These are phyloP conservation scores for Chymomyza amoena DNA, from an alignment of 2,888 invertebrate species.

Conservation along the genomic window DNA sequence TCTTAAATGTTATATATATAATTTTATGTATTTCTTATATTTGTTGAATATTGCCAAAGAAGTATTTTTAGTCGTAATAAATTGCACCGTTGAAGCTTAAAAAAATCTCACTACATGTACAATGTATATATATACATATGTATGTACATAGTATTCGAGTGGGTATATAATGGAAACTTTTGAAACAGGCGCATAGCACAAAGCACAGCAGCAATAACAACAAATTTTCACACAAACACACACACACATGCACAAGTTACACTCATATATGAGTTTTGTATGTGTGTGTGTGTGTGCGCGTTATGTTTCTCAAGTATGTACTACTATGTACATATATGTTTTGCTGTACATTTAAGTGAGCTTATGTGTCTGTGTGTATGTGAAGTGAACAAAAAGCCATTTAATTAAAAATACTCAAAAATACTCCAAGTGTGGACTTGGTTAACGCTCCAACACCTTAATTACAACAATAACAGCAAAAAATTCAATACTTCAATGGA, in stretches of 20 bases:
- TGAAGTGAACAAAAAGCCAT: not conserved
- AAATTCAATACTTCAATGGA: not conserved
- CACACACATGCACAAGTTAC: constrained; percentile 9
- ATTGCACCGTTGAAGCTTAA: not conserved
- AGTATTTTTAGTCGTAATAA: constrained; percentile 60
- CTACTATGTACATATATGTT: not conserved
- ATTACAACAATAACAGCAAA: too few relatives aligned
- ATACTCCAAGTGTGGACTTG: not conserved
- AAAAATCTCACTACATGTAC: too few relatives aligned
- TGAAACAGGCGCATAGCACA: not conserved
- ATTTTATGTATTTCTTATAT: constrained; percentile 1
- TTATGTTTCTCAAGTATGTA: not conserved
- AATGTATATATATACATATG: too few relatives aligned
- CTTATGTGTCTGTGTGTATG: not conserved
- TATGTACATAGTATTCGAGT: not conserved
- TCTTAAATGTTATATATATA: not conserved
- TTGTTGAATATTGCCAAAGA: constrained; percentile 45
- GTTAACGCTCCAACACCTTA: not conserved
- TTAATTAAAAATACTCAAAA: not conserved
- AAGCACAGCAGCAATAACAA: not conserved
- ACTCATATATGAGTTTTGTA: not conserved
- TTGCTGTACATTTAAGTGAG: not conserved
- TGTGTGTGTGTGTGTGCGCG: not conserved
- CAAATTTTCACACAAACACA: constrained; percentile 9
- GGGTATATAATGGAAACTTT: not conserved